Base-by-base conservation (phyloP, 1,140 invertebrate species). In the Ceratosolen fusciceps region DNA sequence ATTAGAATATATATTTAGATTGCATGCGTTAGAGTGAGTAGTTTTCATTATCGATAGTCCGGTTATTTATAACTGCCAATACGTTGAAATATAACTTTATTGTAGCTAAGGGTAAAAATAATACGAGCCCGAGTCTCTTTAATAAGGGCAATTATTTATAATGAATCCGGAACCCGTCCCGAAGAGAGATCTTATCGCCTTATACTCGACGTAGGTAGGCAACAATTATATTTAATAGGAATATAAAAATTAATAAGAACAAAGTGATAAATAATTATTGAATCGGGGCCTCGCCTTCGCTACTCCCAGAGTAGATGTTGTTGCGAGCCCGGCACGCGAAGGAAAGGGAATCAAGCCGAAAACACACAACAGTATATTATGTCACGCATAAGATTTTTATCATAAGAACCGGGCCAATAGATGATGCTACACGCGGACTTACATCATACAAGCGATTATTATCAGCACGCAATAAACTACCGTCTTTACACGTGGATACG, bases 321-420 rank as follows among this genome's bases (percentile, higher is more conserved):
- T n/a, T n/a, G n/a, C 21, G 12, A 37, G 31, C 19, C n/a, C 37
- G 1, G 0, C 31, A 21, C 4, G 8, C n/a, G 16, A 60, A 60
- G 24, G 29, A 65, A 65, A 1, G 29, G 4, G 9, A 8, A 37
- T 65, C 34, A n/a, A 37, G 2, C 24, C 5, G 1, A 56, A 4
- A 7, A n/a, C n/a, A 37, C 4, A 31, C 34, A n/a, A n/a, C n/a
- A 21, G 19, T 37, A 31, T n/a, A 19, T 37, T 31, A 16, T 65
- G 34, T 21, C 60, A 65, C n/a, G 29, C 31, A n/a, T n/a, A 10
- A 65, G 60, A 65, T 65, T 65, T 58, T 65, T 65, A 65, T 65
- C 19, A 2, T 12, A 34, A 34, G n/a, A 16, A 65, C 8, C 16
- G 19, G 0, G 34, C 4, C 37, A 37, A 4, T 65, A 65, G 21